These are phyloP conservation scores for Ferrisia virgata DNA, from an alignment of 2,888 invertebrate species.

Conservation along the genomic window DNA sequence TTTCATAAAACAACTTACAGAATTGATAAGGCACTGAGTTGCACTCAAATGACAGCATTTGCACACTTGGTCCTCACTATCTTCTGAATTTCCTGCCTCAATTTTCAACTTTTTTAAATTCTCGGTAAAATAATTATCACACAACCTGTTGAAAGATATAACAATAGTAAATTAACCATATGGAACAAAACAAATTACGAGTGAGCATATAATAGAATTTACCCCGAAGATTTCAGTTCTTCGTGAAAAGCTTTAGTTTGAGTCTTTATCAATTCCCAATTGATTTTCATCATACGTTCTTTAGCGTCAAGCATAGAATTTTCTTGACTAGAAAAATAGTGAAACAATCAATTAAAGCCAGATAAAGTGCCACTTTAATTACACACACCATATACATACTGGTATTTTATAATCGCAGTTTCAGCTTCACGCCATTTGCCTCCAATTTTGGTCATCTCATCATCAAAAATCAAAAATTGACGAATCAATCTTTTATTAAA, in stretches of 20 bases:
- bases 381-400: background rate
- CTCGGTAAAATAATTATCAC: constrained; percentile 15
- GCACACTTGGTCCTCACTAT: constrained; percentile 8
- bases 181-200: background rate
- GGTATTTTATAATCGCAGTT: constrained; percentile 55
- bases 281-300: constrained; percentile 34
- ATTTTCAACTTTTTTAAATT: background rate
- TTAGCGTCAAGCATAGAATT: constrained; percentile 40
- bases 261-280: constrained; percentile 35
- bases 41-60: constrained; percentile 28
- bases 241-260: constrained; percentile 40
- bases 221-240: constrained; percentile 39
- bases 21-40: background rate
- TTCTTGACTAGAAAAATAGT: constrained; percentile 33
- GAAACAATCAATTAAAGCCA: background rate
- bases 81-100: constrained; percentile 12
- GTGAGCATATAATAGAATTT: background rate
- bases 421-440: constrained; percentile 60
- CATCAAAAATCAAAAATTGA: constrained; percentile 59
- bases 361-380: too few relatives aligned
- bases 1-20: background rate
- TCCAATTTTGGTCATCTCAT: constrained; percentile 57
- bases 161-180: background rate
- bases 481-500: constrained; percentile 53
- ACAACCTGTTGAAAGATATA: background rate